phyloP scores from a whole-genome alignment of 2,888 invertebrate genomes.

The Drosophila peninsularis region DNA sequence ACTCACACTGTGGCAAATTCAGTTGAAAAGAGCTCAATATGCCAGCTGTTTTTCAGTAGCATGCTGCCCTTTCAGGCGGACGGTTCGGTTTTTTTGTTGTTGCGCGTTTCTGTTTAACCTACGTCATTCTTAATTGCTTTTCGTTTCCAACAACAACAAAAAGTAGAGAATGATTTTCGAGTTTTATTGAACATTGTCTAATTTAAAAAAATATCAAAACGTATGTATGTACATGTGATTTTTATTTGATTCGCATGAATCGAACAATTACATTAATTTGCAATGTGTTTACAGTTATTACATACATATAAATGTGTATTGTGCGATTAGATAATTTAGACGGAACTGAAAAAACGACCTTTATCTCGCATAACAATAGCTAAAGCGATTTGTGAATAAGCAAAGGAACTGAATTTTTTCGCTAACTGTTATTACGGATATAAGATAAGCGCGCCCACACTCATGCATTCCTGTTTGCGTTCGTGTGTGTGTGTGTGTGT shows the following conservation, averaged over 20 bases:
- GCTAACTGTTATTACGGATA: slow-evolving; percentile 25
- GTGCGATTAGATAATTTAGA: slow-evolving; percentile 68
- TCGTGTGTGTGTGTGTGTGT: neutral
- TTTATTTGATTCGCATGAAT: slow-evolving; percentile 5
- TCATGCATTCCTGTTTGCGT: neutral
- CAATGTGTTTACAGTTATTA: slow-evolving; percentile 15
- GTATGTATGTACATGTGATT: slow-evolving; percentile 42
- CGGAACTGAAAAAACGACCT: slow-evolving; percentile 22
- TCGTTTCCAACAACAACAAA: slow-evolving; percentile 28
- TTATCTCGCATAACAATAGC: slow-evolving; percentile 28
- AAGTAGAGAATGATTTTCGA: slow-evolving; percentile 37
- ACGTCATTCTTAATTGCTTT: slow-evolving; percentile 30
- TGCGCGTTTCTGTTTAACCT: slow-evolving; percentile 1
- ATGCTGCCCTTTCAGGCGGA: slow-evolving; percentile 52
- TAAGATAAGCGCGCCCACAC: slow-evolving; percentile 18
- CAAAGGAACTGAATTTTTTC: slow-evolving; percentile 17
- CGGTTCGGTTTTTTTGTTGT: slow-evolving; percentile 46
- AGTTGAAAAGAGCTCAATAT: slow-evolving; percentile 39
- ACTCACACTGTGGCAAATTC: slow-evolving; percentile 29
- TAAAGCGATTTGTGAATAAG: slow-evolving; percentile 23
- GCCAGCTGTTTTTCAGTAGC: slow-evolving; percentile 64
- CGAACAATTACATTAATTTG: slow-evolving; percentile 21
- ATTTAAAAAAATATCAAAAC: slow-evolving; percentile 23
- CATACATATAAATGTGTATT: neutral
- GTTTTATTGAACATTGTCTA: slow-evolving; percentile 28